Percentiles rank a stretch among this genome's conserved stretches.
These are phyloP conservation scores for Nomada lathburiana DNA, from an alignment of 2,888 invertebrate species.

Conservation along the genomic window DNA sequence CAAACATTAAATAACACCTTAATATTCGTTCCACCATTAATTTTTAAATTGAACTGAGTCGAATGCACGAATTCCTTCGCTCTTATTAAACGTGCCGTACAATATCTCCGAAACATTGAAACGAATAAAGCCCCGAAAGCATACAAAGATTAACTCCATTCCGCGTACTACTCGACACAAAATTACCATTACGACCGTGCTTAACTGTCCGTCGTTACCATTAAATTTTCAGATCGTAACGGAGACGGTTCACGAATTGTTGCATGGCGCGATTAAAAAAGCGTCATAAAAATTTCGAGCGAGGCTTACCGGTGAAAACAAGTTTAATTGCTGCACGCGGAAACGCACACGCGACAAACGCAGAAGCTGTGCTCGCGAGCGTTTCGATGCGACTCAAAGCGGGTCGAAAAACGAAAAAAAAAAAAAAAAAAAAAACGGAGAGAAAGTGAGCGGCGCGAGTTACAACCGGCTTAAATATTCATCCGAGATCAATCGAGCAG, in stretches of 20 bases:
- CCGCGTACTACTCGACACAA: too few relatives aligned
- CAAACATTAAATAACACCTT: too few relatives aligned
- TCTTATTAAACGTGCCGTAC: too few relatives aligned
- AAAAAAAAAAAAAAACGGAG: neutral
- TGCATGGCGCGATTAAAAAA: constrained; percentile 18
- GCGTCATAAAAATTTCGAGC: constrained; percentile 23
- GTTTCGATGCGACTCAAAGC: constrained; percentile 19
- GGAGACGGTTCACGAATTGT: constrained; percentile 14
- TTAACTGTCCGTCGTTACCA: constrained; percentile 17
- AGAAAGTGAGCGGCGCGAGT: constrained; percentile 41
- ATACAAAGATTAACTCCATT: too few relatives aligned
- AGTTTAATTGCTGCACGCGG: constrained; percentile 9
- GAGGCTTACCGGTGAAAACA: constrained; percentile 9
- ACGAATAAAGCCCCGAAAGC: too few relatives aligned
- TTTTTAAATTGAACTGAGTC: too few relatives aligned
- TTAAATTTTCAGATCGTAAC: constrained; percentile 18
- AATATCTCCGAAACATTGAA: too few relatives aligned
- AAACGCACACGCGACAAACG: neutral
- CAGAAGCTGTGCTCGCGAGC: neutral
- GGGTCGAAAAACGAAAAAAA: neutral
- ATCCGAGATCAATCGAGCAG: constrained; percentile 71
- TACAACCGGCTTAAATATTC: constrained; percentile 74
- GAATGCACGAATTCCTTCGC: too few relatives aligned
- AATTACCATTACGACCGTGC: neutral
- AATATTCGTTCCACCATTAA: too few relatives aligned